These are phyloP conservation scores for Orthosia cruda DNA, from an alignment of 2,888 invertebrate genomes.

Conservation along the genomic window DNA sequence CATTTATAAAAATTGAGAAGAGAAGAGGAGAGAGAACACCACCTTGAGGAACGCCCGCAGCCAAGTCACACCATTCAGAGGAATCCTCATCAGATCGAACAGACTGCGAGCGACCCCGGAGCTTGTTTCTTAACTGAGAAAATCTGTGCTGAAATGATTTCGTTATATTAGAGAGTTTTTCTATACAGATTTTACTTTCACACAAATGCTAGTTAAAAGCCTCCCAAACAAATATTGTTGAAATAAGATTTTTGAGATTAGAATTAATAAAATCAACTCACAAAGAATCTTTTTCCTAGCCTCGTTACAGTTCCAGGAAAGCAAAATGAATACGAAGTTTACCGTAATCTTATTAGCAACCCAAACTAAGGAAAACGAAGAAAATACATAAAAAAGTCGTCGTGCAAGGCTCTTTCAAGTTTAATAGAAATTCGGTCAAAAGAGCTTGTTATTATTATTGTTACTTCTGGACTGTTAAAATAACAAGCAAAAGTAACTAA, in stretches of 20 bases:
- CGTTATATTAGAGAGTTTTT: background rate
- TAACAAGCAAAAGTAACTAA: background rate
- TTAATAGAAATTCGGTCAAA: background rate
- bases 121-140: background rate
- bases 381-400: background rate
- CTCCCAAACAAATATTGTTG: background rate
- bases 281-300: background rate
- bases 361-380: constrained; percentile 3
- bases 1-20: too few relatives aligned
- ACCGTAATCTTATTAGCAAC: constrained; percentile 12
- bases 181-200: background rate
- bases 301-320: background rate
- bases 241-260: background rate
- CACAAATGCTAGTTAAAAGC: background rate
- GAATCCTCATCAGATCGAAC: too few relatives aligned
- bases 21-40: too few relatives aligned
- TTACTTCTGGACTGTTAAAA: background rate
- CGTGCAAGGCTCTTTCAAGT: background rate
- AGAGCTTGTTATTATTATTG: background rate
- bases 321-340: background rate
- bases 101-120: too few relatives aligned
- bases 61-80: too few relatives aligned
- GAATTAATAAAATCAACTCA: background rate
- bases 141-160: background rate
- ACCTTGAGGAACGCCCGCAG: too few relatives aligned